Evolutionary conservation across 2,113 vertebrate species (phyloP), one percentile per base, ranked within the genome.

Genomic region (Maccullochella peelii): DNA sequence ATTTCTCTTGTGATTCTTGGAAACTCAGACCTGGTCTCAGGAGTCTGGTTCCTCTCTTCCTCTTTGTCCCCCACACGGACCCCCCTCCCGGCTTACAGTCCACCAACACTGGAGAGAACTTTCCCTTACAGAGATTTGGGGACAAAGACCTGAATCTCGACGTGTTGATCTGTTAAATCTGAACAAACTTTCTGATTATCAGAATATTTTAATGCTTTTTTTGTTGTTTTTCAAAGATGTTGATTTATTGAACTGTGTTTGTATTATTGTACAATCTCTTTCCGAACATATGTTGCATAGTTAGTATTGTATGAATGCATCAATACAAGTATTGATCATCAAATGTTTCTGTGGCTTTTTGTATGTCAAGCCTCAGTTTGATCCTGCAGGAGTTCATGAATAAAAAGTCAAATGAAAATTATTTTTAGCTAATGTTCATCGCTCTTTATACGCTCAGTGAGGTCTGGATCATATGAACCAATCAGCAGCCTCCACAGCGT

Each of bases 91-190:
- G 40, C 40, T 25, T 33, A 69, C 81, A 73, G 68, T 81, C 69
- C 75, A 27, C 38, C 63, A 59, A 80, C 80, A 75, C 85, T 79
- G 80, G 76, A 70, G 77, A n/a, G n/a, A n/a, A n/a, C n/a, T n/a
- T n/a, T n/a, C n/a, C n/a, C n/a, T n/a, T n/a, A n/a, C n/a, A n/a
- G n/a, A n/a, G n/a, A n/a, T 14, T n/a, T 2, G 3, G n/a, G 11
- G 12, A 6, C 25, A 25, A 14, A 23, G 1, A 52, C 21, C 49
- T 38, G 49, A 38, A 38, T 8, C 6, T 38, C 3, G 5, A 36
- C 5, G 3, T 36, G 38, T 40, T 40, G 12, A 47, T 14, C 44
- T 49, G 47, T 18, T 20, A 20, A 50, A 20, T 11, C 54, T 25
- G 23, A 25, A 14, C 38, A 38, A 38, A 7, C 38, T 38, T 38